Conservation (phyloP, 2,888 invertebrate species). For the Andrena fulva region DNA sequence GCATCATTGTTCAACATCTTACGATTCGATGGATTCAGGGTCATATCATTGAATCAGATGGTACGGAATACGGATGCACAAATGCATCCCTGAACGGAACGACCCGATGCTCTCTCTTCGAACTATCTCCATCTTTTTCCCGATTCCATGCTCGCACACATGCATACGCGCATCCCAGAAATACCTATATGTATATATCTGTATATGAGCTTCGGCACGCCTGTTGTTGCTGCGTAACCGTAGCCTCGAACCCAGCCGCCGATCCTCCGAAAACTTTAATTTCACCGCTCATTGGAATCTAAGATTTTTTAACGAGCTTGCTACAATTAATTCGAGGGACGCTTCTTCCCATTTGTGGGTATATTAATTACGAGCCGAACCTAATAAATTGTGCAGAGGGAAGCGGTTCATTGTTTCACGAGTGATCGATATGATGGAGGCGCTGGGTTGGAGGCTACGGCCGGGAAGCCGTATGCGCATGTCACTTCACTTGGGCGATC, state of each 20-base stretch:
- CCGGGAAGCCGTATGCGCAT: slow-evolving; percentile 81
- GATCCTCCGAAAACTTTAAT: slow-evolving; percentile 38
- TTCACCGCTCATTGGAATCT: not conserved
- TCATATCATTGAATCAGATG: slow-evolving; percentile 69
- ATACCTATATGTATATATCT: slow-evolving; percentile 39
- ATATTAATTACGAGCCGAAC: not conserved
- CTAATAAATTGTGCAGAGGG: not conserved
- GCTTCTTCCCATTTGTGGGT: not conserved
- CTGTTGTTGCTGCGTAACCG: slow-evolving; percentile 66
- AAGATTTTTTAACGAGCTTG: not conserved
- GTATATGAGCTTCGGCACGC: slow-evolving; percentile 50
- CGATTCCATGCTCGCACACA: slow-evolving; percentile 23
- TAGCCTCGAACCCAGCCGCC: slow-evolving; percentile 75
- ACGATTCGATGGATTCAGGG: slow-evolving; percentile 56
- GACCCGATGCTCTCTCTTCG: slow-evolving; percentile 19
- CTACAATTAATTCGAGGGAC: not conserved
- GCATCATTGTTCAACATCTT: slow-evolving; percentile 14
- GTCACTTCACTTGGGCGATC: slow-evolving; percentile 81
- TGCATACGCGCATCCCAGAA: slow-evolving; percentile 40
- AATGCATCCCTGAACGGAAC: slow-evolving; percentile 48
- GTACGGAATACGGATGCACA: slow-evolving; percentile 42
- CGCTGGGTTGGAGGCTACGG: slow-evolving; percentile 75
- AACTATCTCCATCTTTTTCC: slow-evolving; percentile 38
- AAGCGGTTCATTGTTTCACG: not conserved
- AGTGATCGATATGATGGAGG: slow-evolving; percentile 73